phyloP scores from a whole-genome alignment of 2,797 vertebrate species.

The Carcharodon carcharias region DNA sequence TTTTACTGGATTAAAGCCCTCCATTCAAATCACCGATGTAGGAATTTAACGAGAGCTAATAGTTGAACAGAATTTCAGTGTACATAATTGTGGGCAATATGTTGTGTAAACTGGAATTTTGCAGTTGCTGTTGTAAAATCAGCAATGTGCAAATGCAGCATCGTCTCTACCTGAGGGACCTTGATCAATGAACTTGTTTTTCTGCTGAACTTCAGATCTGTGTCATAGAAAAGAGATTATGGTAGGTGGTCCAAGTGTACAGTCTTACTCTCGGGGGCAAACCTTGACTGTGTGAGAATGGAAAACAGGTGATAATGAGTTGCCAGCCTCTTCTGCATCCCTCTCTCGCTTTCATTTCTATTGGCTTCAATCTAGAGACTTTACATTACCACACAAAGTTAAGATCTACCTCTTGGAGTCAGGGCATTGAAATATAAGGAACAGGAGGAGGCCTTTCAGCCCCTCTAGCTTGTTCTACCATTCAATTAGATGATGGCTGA shows the following conservation, averaged over 20 bases:
- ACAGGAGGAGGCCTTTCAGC: background rate
- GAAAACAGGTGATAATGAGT: background rate
- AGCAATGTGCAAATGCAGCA: background rate
- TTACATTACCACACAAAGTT: background rate
- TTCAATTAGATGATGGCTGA: background rate
- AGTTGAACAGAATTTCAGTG: background rate
- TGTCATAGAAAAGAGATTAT: background rate
- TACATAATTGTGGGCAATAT: background rate
- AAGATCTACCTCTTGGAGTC: background rate
- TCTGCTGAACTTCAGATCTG: background rate
- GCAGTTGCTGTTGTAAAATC: background rate
- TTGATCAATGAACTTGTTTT: conserved; percentile 1
- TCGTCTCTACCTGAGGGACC: background rate
- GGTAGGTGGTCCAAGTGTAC: background rate
- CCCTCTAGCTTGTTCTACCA: background rate
- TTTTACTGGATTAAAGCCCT: background rate
- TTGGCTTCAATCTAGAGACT: background rate
- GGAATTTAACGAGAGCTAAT: background rate
- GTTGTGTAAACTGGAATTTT: background rate
- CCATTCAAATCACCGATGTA: background rate
- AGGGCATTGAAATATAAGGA: background rate
- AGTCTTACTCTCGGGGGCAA: background rate
- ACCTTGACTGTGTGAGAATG: background rate
- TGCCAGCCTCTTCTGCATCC: background rate
- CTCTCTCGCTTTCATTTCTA: background rate